Conservation (phyloP, 2,797 vertebrate species). For the Sebastes cheni region DNA sequence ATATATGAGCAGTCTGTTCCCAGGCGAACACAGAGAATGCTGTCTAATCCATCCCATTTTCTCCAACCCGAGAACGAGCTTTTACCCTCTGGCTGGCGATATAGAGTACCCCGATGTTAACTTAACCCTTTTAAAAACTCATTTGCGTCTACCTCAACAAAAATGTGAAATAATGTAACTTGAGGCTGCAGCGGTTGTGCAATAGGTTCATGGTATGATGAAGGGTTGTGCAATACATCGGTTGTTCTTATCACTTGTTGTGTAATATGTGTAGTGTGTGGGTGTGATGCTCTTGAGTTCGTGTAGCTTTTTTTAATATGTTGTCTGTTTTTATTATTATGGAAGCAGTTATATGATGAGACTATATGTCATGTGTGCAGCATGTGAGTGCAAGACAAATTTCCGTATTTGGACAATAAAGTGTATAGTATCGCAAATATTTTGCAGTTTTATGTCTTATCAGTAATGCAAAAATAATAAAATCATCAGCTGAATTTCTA, state of each 20-base stretch:
- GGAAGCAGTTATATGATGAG: neutral
- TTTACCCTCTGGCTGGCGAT: neutral
- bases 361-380: too few species aligned
- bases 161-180: too few species aligned
- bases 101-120: neutral
- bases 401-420: neutral
- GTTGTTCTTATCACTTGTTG: neutral
- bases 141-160: neutral
- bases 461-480: neutral
- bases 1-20: neutral
- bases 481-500: neutral
- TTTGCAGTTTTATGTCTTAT: neutral
- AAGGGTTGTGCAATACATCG: too few species aligned
- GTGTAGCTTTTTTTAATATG: neutral
- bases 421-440: neutral
- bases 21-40: neutral
- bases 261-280: neutral
- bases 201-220: too few species aligned
- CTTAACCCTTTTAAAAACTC: neutral
- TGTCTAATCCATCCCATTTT: neutral
- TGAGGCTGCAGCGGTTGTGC: too few species aligned
- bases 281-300: neutral
- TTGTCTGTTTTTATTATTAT: neutral
- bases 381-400: neutral
- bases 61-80: neutral